phyloP scores from a whole-genome alignment of 2,113 vertebrate genomes.

The Dascyllus trimaculatus region DNA sequence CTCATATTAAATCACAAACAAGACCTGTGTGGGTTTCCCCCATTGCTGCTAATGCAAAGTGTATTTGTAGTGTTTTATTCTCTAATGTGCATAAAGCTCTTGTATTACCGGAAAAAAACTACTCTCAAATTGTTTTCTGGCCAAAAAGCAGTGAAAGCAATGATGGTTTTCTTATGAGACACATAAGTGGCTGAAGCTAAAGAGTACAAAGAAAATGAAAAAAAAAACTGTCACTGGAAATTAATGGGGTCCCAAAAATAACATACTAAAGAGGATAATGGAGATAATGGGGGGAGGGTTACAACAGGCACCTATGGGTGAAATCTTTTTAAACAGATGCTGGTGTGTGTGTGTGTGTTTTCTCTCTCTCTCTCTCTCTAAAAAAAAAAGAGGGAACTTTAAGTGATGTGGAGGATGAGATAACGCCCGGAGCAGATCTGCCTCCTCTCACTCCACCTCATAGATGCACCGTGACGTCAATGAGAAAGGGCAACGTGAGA shows the following conservation, averaged over 20 bases:
- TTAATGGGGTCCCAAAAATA: conserved; percentile 47
- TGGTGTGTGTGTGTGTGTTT: background rate
- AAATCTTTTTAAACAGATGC: conserved; percentile 12
- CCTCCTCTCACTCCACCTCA: conserved; percentile 20
- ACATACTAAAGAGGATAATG: conserved; percentile 36
- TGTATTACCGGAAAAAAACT: background rate
- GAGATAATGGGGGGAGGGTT: conserved; percentile 30
- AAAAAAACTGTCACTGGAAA: conserved; percentile 42
- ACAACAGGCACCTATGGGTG: conserved; percentile 45
- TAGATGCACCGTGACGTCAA: conserved; percentile 57
- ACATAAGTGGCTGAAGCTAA: background rate
- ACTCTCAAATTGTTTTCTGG: background rate
- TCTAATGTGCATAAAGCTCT: background rate
- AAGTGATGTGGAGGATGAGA: conserved; percentile 29
- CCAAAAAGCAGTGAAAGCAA: conserved; percentile 2
- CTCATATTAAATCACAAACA: background rate
- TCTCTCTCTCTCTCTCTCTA: too few relatives aligned
- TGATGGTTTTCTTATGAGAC: background rate
- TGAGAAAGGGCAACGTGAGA: conserved; percentile 41
- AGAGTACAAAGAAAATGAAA: background rate
- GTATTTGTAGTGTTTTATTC: conserved; percentile 7
- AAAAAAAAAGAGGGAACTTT: conserved; percentile 2
- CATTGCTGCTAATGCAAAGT: background rate
- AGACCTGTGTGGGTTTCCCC: background rate
- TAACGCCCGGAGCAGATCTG: conserved; percentile 8